Evolutionary conservation across 2,797 vertebrate genomes (phyloP), one percentile per base, ranked within the genome.

Genomic region (Crocidura indochinensis): DNA sequence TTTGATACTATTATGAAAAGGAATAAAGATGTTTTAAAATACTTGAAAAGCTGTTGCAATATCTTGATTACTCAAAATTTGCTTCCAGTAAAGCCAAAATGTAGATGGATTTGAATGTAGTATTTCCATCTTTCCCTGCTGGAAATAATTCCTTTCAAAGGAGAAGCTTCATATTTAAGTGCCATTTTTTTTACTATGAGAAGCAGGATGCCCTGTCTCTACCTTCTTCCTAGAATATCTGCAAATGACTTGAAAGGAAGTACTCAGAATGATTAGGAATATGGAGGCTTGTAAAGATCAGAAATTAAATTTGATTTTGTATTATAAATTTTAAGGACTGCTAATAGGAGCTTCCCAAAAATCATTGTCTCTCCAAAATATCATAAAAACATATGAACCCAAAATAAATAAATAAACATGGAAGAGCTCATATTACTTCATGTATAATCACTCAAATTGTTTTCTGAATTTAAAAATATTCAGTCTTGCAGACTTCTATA

Each of bases 171-270:
- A 53, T n/a, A 44, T 44, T 7, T 29, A 29, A 31, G 9, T 67
- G 31, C 22, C 5, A 77, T 51, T 47, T 56, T 24, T 8, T 74
- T 10, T 73, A 51, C 12, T 56, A 56, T 51, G 19, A 56, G 91
- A 85, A 91, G 3, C 31, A n/a, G 46, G 65, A 56, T 91, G 90
- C 78, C 84, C 17, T 80, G 29, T 19, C 14, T 75, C 44, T 89
- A 12, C 10, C 60, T 90, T 78, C 60, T 90, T 78, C 8, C 24
- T 82, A 49, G 4, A 20, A 44, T 64, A 69, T 49, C 89, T 10
- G 53, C 3, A 67, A 84, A 64, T 92, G 27, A 86, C 31, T 68
- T 68, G 88, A 94, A 79, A 38, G 27, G 1, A 91, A 71, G 77
- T 17, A 44, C 9, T 75, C 27, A 67, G 46, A 93, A 56, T 83